These are phyloP conservation scores for Xylophagus ater DNA, from an alignment of 2,888 invertebrate species.

Conservation along the genomic window DNA sequence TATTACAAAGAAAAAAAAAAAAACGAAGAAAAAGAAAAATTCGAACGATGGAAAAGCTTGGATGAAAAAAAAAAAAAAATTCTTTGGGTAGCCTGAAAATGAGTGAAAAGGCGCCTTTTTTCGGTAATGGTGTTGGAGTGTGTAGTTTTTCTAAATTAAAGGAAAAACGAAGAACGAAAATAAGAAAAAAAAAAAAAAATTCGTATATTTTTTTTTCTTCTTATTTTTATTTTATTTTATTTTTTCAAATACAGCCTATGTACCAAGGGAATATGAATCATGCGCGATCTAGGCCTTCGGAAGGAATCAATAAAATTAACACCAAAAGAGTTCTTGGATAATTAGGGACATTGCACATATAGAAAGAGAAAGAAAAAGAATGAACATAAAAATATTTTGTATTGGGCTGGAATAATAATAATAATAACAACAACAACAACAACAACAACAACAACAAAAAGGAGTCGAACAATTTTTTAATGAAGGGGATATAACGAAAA, in stretches of 20 bases:
- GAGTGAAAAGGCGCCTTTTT: constrained; percentile 9
- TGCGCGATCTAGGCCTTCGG: constrained; percentile 17
- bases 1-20: constrained; percentile 1
- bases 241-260: constrained; percentile 11
- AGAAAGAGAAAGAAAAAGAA: too few species aligned
- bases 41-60: background rate
- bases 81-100: constrained; percentile 31
- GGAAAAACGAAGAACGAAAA: constrained; percentile 16
- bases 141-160: constrained; percentile 19
- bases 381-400: too few species aligned
- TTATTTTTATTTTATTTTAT: constrained; percentile 13
- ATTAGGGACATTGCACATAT: too few species aligned
- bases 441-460: too few species aligned
- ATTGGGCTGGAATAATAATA: too few species aligned
- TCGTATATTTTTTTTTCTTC: constrained; percentile 10
- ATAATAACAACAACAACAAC: too few species aligned
- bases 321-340: constrained; percentile 12
- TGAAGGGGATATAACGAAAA: too few species aligned
- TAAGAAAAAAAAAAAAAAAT: constrained; percentile 15
- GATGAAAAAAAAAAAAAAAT: constrained; percentile 31
- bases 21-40: constrained; percentile 6
- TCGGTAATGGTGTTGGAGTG: constrained; percentile 13
- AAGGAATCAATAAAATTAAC: constrained; percentile 20
- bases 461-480: too few species aligned
- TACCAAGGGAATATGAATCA: constrained; percentile 19